Base-by-base conservation (phyloP, 2,113 vertebrate species). In the Lagenorhynchus albirostris region DNA sequence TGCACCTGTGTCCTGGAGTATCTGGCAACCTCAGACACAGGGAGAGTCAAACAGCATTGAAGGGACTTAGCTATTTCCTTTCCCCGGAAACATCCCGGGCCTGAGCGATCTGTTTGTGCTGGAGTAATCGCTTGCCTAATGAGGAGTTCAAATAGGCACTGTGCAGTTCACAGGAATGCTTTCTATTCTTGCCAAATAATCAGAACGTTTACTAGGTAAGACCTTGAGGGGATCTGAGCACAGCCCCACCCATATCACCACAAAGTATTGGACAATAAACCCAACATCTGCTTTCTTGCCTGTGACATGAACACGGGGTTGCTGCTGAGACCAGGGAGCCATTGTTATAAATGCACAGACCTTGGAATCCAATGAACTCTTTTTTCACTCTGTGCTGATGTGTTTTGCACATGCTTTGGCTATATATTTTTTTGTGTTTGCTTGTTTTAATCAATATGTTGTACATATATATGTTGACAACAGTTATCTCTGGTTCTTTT, bases 251-350 rank as follows among this genome's bases (percentile, higher is more conserved):
- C 74, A 62, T 71, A 76, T 70, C 86, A 65, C 74, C 50, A 53
- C 80, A 60, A 53, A 60, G 80, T 41, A 93, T 53, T 80, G 25
- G 60, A 81, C 95, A 95, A 92, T 95, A 80, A 97, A 95, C 44
- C 25, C 73, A 90, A 95, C 98, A 98, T 98, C 97, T 98, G 98
- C 74, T 96, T 97, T 97, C 92, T 95, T 62, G 63, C 70, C 86
- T 84, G 65, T 80, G 89, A 96, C 58, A 33, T 84, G 44, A 96
- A 95, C 87, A 62, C 1, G 23, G 93, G 82, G 96, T 94, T 55
- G 63, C n/a, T 53, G 50, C 15, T n/a, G 73, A 96, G 87, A 81
- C 68, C 71, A 55, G 80, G 71, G 93, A 93, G 41, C 55, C 14
- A 67, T 53, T 44, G 15, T 8, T 63, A 71, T 80, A 88, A 87